Percentiles rank a stretch among this genome's conserved stretches.
These are phyloP conservation scores for Ptyas mucosa DNA, from an alignment of 2,113 vertebrate species.

Conservation along the genomic window DNA sequence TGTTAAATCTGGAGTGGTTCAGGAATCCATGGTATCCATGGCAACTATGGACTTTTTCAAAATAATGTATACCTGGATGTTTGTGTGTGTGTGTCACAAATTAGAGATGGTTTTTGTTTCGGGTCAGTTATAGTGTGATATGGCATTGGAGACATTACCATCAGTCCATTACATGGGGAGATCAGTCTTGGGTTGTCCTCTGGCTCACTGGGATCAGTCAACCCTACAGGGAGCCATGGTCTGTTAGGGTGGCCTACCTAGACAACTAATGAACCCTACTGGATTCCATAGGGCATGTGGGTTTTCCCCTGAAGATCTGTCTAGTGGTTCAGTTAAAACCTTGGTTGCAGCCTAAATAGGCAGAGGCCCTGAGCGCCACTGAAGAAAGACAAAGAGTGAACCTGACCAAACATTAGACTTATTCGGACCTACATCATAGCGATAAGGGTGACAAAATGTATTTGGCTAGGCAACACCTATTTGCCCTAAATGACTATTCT, in stretches of 20 bases:
- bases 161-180: too few relatives aligned
- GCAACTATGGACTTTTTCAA: not conserved
- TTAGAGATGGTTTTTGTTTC: not conserved
- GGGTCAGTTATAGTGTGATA: not conserved
- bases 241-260: too few relatives aligned
- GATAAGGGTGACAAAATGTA: not conserved
- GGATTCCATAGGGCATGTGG: too few relatives aligned
- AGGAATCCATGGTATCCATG: not conserved
- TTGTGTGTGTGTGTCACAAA: not conserved
- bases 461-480: not conserved
- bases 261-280: too few relatives aligned
- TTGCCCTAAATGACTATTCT: not conserved
- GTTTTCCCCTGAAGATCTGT: too few relatives aligned
- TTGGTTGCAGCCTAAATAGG: too few relatives aligned
- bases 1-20: not conserved
- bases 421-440: too few relatives aligned
- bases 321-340: too few relatives aligned
- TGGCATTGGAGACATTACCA: not conserved
- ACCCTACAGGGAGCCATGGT: too few relatives aligned
- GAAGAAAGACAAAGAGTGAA: not conserved
- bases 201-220: too few relatives aligned
- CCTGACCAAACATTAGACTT: too few relatives aligned
- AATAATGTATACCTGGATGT: not conserved
- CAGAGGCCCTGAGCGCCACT: not conserved
- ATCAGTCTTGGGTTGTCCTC: too few relatives aligned